Evolutionary conservation across 2,113 vertebrate species (phyloP).

Genomic region (Columba livia): DNA sequence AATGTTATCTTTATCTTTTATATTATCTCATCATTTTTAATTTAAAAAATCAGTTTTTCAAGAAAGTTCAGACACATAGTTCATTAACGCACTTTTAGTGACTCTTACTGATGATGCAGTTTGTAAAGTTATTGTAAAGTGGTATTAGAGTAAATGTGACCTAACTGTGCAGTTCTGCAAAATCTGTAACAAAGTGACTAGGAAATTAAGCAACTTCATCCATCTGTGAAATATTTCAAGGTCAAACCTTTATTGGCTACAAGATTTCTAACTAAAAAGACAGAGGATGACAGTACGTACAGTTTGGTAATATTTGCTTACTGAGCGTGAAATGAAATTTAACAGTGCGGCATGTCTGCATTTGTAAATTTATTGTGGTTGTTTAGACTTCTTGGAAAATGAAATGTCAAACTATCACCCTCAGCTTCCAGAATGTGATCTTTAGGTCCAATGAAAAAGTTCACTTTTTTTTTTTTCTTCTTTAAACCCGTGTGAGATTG

Average conservation of each 20-base stretch:
- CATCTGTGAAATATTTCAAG: conserved; percentile 78
- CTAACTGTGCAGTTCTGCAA: conserved; percentile 46
- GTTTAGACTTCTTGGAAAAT: conserved; percentile 73
- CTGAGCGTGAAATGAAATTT: conserved; percentile 82
- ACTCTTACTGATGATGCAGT: background rate
- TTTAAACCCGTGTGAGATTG: background rate
- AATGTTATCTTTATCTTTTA: background rate
- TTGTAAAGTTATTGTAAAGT: conserved; percentile 10
- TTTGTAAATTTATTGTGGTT: conserved; percentile 79
- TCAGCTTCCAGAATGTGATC: conserved; percentile 7
- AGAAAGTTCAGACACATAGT: background rate
- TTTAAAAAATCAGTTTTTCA: background rate
- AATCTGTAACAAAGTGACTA: conserved; percentile 30
- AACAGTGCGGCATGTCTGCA: conserved; percentile 69
- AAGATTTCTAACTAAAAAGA: conserved; percentile 78
- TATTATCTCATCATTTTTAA: background rate
- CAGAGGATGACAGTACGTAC: conserved; percentile 69
- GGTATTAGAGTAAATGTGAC: conserved; percentile 9
- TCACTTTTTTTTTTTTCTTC: background rate
- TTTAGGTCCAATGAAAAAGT: conserved; percentile 1
- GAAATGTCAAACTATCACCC: conserved; percentile 59
- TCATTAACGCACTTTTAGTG: background rate
- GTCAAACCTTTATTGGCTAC: conserved; percentile 62
- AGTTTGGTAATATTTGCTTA: conserved; percentile 79
- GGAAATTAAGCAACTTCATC: conserved; percentile 66